Percentiles rank a stretch among this genome's conserved stretches.
These are phyloP conservation scores for Xestia c-nigrum DNA, from an alignment of 2,888 invertebrate species.

Conservation along the genomic window DNA sequence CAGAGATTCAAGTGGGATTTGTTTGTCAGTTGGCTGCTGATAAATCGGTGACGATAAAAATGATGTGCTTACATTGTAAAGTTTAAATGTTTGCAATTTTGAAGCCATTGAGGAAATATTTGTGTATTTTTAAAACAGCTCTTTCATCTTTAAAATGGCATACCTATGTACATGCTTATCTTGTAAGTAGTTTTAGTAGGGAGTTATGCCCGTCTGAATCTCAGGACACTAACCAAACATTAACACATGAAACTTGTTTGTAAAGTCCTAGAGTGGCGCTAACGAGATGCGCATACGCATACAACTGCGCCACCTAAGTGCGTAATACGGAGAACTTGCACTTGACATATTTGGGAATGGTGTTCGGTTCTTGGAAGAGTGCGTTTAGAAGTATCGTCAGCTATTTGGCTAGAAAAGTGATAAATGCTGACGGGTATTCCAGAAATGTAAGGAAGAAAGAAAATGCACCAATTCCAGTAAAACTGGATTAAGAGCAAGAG, in stretches of 20 bases:
- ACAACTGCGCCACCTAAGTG: constrained; percentile 57
- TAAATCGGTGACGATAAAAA: background rate
- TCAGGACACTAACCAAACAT: constrained; percentile 9
- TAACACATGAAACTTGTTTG: constrained; percentile 42
- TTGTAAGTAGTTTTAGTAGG: background rate
- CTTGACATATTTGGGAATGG: constrained; percentile 49
- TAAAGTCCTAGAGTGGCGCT: constrained; percentile 69
- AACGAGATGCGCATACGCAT: constrained; percentile 86
- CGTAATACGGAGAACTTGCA: constrained; percentile 79
- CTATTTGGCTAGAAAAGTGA: background rate
- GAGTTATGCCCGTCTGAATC: constrained; percentile 11
- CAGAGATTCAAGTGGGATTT: background rate
- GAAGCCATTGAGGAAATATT: background rate
- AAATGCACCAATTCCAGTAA: background rate
- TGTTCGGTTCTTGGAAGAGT: constrained; percentile 38
- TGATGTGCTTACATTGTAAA: background rate
- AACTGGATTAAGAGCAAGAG: background rate
- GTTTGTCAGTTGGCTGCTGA: background rate
- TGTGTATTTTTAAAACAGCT: background rate
- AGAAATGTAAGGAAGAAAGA: background rate
- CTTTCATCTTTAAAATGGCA: background rate
- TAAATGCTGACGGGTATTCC: background rate
- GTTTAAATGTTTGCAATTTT: background rate
- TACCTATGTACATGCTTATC: background rate
- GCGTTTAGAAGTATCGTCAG: constrained; percentile 4